Evolutionary conservation across 2,113 vertebrate genomes (phyloP), one percentile per base, ranked within the genome.

Genomic region (Tachysurus fulvidraco): DNA sequence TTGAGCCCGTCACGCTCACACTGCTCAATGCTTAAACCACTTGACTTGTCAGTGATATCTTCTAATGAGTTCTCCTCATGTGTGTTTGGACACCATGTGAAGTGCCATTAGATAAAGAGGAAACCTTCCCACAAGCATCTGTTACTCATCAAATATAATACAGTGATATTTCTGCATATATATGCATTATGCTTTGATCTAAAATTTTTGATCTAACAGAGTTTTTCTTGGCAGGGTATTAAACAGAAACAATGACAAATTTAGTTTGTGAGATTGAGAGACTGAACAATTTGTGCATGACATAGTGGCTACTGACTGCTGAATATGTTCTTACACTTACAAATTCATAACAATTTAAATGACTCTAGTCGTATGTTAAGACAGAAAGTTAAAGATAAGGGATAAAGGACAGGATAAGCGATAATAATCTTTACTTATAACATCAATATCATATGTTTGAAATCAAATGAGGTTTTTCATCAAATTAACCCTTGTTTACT

Each of bases 41-140:
- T 65, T 30, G 77, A 71, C 21, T 60, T 82, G n/a, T 59, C 36
- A 74, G 54, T 81, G 21, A 83, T 79, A 67, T 25, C 60, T 78
- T 60, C 44, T 81, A 65, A 81, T 57, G 13, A 0, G 52, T 85
- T 81, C 74, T 88, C 79, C 86, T 84, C 81, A 44, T 69, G 90
- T 87, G 36, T 60, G 64, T 19, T 81, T 59, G 88, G 41, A 81
- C 69, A 81, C 14, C 0, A 1, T 81, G 10, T 60, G 17, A 46
- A 41, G 30, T 85, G 50, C 41, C 19, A 9, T 50, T 82, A 79
- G n/a, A 78, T 86, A 81, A 79, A 69, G 54, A 82, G 44, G 46
- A 55, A 50, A 12, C n/a, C 7, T 90, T 87, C 86, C 81, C 91
- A 91, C 67, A 81, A 41, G 64, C 86, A 77, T 88, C 80, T 50